A percentile compares a stretch with the other conserved stretches of the same genome.
Evolutionary conservation across 2,113 vertebrate species (phyloP).

Genomic region (Embiotoca jacksoni): DNA sequence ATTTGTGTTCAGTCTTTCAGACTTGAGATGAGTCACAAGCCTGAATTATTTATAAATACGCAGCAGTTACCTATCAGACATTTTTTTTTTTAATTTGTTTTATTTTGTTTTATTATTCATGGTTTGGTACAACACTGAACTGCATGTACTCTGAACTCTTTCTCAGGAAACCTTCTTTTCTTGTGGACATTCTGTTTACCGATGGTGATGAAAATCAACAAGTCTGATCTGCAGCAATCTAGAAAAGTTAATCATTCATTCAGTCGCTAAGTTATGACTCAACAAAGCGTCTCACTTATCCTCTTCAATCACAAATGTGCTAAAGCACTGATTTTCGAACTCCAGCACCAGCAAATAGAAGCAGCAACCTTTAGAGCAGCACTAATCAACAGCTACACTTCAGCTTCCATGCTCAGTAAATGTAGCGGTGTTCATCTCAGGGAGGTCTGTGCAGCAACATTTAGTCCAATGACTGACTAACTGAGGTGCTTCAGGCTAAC

Average conservation of each 20-base stretch:
- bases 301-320: conserved; percentile 15
- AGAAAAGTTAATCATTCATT: conserved; percentile 12
- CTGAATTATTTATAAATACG: not conserved
- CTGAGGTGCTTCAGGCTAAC: not conserved
- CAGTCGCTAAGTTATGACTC: not conserved
- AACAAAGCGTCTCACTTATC: conserved; percentile 1
- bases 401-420: not conserved
- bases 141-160: too few relatives aligned
- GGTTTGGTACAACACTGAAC: not conserved
- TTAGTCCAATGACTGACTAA: not conserved
- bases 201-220: not conserved
- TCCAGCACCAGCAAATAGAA: not conserved
- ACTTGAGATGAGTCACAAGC: not conserved
- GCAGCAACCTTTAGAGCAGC: not conserved
- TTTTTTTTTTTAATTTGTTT: not conserved
- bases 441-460: not conserved
- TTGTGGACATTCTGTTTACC: not conserved
- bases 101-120: not conserved
- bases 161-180: not conserved
- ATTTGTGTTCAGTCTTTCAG: not conserved
- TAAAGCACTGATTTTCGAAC: conserved; percentile 15
- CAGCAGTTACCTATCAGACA: not conserved
- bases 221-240: not conserved
- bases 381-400: not conserved
- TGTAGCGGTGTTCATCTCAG: not conserved